phyloP scores from a whole-genome alignment of 1,140 invertebrate genomes.

The Polypedilum pembai region DNA sequence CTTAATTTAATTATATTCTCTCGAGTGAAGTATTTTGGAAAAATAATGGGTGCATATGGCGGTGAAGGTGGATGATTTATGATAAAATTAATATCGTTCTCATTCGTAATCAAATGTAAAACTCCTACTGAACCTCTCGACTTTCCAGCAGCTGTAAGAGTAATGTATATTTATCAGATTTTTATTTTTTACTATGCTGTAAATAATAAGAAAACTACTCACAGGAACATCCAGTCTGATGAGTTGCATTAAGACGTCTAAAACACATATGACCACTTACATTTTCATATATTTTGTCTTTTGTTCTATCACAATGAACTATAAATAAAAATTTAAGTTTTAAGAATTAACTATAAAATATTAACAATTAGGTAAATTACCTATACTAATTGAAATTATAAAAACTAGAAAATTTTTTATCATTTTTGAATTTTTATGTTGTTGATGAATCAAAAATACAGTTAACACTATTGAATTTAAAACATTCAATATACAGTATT shows the following conservation, averaged over 20 bases:
- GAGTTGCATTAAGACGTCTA: slow-evolving; percentile 80
- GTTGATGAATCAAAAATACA: no score
- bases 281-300: slow-evolving; percentile 72
- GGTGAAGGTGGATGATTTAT: slow-evolving; percentile 57
- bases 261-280: slow-evolving; percentile 73
- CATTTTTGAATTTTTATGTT: background rate
- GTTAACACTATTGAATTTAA: no score
- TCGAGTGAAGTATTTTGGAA: slow-evolving; percentile 53
- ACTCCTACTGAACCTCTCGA: slow-evolving; percentile 74
- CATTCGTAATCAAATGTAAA: slow-evolving; percentile 60
- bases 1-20: slow-evolving; percentile 47
- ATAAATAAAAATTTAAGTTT: background rate
- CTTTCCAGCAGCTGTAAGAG: slow-evolving; percentile 46
- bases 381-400: background rate
- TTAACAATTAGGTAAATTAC: no score
- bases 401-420: background rate
- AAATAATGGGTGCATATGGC: slow-evolving; percentile 62
- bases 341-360: no score
- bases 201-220: slow-evolving; percentile 44
- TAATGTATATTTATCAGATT: no score
- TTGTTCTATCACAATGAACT: slow-evolving; percentile 51
- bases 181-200: background rate
- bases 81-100: slow-evolving; percentile 64
- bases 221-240: slow-evolving; percentile 88
- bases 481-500: no score